Evolutionary conservation across 2,113 vertebrate genomes (phyloP), one percentile per base, ranked within the genome.

Genomic region (Atherinomorus stipes): DNA sequence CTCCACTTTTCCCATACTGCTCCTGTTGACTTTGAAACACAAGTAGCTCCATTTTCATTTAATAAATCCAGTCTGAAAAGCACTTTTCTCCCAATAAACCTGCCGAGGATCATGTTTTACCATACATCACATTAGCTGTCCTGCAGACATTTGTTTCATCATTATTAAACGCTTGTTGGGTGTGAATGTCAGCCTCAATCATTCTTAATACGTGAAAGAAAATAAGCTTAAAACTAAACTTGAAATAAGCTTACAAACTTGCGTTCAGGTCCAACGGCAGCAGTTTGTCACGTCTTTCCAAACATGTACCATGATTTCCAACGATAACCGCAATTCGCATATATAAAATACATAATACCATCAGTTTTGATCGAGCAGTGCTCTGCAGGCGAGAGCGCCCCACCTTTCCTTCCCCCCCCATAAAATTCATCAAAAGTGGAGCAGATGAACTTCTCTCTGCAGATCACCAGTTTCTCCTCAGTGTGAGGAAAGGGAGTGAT

Each of bases 191-290:
- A 23, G 22, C 38, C 34, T 38, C 40, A 9, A 12, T 15, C 1
- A 2, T 19, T 26, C 8, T 25, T 13, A 38, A 5, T 25, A 12
- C 26, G 4, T n/a, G 22, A 11, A 19, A 44, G 1, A 12, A 25
- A 47, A n/a, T 62, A 19, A 63, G 12, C 22, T 45, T 45, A 10
- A 26, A 45, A 62, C 7, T 11, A 7, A 22, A 42, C 19, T 47
- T 47, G 44, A 25, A 21, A 7, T 38, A 50, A 64, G 34, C n/a
- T 37, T 56, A 9, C 51, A 28, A 12, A 28, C 64, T 45, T 67
- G 66, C 26, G 22, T 81, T 80, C 72, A 23, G 67, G 53, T 13
- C 64, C 9, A 70, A 64, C 67, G 57, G 67, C 52, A 78, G 63
- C 28, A 53, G 22, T 25, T 44, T 45, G 16, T 25, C 42, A 6